Evolutionary conservation across 2,797 vertebrate genomes (phyloP).

Genomic region (Ispidina lecontei): DNA sequence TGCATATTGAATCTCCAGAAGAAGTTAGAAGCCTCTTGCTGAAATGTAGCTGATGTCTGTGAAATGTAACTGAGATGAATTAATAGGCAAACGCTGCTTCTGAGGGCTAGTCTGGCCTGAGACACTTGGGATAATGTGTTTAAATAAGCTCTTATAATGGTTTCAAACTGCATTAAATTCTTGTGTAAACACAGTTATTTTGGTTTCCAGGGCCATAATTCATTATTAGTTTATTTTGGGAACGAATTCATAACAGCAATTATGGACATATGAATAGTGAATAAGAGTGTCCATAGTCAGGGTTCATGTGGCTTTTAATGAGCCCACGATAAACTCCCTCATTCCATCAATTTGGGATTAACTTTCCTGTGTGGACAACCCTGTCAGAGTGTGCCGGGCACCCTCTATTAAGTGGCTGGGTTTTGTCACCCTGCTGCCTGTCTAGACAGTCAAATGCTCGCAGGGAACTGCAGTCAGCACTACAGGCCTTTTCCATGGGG

Average conservation of each 20-base stretch:
- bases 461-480: neutral
- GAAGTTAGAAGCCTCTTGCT: constrained; percentile 33
- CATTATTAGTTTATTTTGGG: constrained; percentile 34
- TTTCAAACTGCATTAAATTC: constrained; percentile 47
- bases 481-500: neutral
- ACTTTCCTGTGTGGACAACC: neutral
- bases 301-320: constrained; percentile 48
- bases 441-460: neutral
- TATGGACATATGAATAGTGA: constrained; percentile 15
- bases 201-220: constrained; percentile 47
- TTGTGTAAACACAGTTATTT: constrained; percentile 57
- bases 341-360: neutral
- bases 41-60: constrained; percentile 32
- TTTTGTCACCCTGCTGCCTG: constrained; percentile 12
- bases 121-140: constrained; percentile 47
- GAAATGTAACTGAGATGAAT: constrained; percentile 41
- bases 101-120: constrained; percentile 15
- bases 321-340: neutral
- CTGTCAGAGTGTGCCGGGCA: neutral
- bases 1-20: constrained; percentile 38
- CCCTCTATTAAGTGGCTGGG: neutral
- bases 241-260: constrained; percentile 51
- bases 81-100: constrained; percentile 10
- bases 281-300: constrained; percentile 15
- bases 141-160: constrained; percentile 54